phyloP scores from a whole-genome alignment of 2,113 vertebrate genomes.

The Salminus brasiliensis region DNA sequence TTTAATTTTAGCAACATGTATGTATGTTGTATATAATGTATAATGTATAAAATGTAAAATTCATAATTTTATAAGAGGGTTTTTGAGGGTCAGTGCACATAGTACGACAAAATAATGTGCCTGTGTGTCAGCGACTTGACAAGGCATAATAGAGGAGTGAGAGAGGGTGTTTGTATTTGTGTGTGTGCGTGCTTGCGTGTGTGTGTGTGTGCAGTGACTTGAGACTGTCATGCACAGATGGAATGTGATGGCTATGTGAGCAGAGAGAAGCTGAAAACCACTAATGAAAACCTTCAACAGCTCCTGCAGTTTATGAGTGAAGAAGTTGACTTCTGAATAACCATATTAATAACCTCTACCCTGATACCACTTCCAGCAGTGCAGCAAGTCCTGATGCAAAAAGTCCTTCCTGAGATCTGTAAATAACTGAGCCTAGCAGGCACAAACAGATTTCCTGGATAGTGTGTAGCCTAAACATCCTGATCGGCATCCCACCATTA shows the following conservation, averaged over 20 bases:
- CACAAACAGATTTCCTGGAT: conserved; percentile 1
- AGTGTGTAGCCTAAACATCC: conserved; percentile 14
- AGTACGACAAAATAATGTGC: background rate
- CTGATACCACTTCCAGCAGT: background rate
- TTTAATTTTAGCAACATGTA: too few relatives aligned
- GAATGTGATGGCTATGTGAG: conserved; percentile 61
- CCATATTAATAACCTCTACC: background rate
- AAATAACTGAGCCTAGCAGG: background rate
- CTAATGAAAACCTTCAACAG: background rate
- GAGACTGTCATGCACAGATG: conserved; percentile 56
- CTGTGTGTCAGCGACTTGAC: background rate
- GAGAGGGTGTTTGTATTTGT: background rate
- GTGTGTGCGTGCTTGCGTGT: conserved; percentile 13
- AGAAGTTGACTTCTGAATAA: background rate
- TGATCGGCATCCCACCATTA: background rate
- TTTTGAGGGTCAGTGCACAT: too few relatives aligned
- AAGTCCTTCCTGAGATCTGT: conserved; percentile 4
- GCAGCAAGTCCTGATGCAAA: background rate
- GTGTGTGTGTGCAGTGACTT: background rate
- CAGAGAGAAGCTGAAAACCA: background rate
- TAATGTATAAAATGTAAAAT: too few relatives aligned
- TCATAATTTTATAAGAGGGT: too few relatives aligned
- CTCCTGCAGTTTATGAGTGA: background rate
- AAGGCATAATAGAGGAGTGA: background rate
- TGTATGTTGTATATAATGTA: too few relatives aligned